Conservation (phyloP, 2,113 vertebrate species). For the Caranx melampygus region DNA sequence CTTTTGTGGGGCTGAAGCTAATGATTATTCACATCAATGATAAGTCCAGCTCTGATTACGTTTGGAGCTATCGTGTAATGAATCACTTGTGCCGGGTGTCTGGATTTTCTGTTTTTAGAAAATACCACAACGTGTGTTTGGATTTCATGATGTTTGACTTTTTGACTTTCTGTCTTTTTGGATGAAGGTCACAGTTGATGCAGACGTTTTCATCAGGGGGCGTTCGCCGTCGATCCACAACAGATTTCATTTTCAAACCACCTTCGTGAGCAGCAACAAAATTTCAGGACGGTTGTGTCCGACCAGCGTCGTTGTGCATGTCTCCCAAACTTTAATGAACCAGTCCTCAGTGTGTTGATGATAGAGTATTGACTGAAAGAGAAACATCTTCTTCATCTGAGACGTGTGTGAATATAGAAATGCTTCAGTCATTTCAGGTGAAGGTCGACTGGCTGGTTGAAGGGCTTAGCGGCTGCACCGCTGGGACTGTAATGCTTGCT, state of each 20-base stretch:
- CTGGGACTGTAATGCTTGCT: neutral
- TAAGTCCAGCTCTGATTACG: neutral
- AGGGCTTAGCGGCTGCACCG: neutral
- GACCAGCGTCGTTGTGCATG: neutral
- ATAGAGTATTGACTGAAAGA: too few species aligned
- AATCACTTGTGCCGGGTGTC: neutral
- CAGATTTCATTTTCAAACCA: too few species aligned
- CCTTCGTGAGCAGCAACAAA: too few species aligned
- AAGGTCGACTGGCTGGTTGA: neutral
- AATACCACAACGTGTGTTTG: neutral
- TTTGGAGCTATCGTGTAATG: neutral
- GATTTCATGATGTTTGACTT: neutral
- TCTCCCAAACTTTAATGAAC: neutral
- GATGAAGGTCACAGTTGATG: too few species aligned
- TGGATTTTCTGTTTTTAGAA: neutral
- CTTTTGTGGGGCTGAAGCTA: neutral
- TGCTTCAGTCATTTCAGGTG: constrained; percentile 18
- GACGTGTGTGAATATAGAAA: too few species aligned
- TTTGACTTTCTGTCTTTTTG: neutral
- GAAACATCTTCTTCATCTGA: too few species aligned
- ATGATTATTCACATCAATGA: neutral
- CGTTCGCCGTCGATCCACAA: too few species aligned
- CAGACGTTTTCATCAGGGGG: too few species aligned
- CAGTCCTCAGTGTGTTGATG: neutral
- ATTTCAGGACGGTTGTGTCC: too few species aligned